Conservation (phyloP, 2,113 vertebrate species). For the Aplodontia rufa region DNA sequence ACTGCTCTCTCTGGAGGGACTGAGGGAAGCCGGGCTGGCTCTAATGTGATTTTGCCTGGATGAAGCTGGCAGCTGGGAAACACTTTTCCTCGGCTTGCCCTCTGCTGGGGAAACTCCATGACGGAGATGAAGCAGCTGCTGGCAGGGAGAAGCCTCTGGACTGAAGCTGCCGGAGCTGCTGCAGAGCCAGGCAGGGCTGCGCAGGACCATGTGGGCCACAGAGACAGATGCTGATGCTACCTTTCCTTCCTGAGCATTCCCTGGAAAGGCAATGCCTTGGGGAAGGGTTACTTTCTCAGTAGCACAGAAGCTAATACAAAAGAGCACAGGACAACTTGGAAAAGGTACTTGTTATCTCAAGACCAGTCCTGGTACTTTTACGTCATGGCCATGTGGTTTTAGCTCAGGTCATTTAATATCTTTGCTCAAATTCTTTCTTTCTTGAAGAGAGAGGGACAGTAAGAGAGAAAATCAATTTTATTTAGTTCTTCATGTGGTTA, state of each 20-base stretch:
- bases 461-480: too few species aligned
- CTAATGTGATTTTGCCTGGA: conserved; percentile 66
- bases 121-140: conserved; percentile 53
- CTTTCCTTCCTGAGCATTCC: neutral
- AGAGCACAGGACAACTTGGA: neutral
- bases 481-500: too few species aligned
- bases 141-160: conserved; percentile 30
- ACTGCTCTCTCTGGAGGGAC: conserved; percentile 60
- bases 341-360: neutral
- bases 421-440: neutral
- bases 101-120: conserved; percentile 74
- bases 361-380: neutral
- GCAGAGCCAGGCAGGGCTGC: neutral
- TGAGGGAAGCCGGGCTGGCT: conserved; percentile 62
- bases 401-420: neutral
- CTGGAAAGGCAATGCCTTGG: neutral
- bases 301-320: conserved; percentile 17
- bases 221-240: neutral
- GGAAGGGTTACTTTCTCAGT: neutral
- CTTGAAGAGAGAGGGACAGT: too few species aligned
- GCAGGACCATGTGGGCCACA: neutral
- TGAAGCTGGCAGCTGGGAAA: conserved; percentile 70
- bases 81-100: conserved; percentile 66
- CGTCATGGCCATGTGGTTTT: neutral
- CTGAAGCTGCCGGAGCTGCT: neutral